Evolutionary conservation across 2,797 vertebrate species (phyloP), one percentile per base, ranked within the genome.

Genomic region (Phylloscopus collybita): DNA sequence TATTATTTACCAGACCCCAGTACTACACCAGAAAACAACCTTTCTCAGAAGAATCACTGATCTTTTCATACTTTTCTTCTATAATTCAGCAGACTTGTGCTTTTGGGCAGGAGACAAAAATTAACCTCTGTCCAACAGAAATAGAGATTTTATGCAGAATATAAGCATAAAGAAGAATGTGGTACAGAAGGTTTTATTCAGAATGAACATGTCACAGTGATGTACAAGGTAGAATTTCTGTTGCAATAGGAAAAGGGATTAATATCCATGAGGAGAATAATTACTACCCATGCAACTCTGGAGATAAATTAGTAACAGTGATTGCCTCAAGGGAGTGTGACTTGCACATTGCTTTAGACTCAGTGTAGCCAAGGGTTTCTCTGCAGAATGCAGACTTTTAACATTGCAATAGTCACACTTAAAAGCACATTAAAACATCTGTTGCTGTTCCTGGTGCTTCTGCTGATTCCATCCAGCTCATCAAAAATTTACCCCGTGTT

Each of bases 221-320:
- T 34, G 27, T 36, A 60, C 18, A 83, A 56, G n/a, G 29, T 19
- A 67, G 36, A 79, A 71, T 75, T 92, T 86, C 59, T 91, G 11
- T 86, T 75, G 17, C 73, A 88, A 72, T 16, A 69, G 54, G 40
- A 84, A 30, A 69, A 75, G 47, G 61, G 38, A 67, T 72, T 79
- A 93, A 89, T 83, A 91, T 40, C 85, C 49, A 42, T 80, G 40
- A 96, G 16, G 5, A 80, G 25, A 73, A 57, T 78, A 94, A 92
- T 85, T 82, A 82, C 40, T 56, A 75, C 25, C 22, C 42, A 50
- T 10, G 1, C 14, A 83, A 10, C 32, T 74, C 69, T 80, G 26
- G 29, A 66, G 42, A 87, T 67, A 82, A 91, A 89, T 83, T 80
- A 90, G 30, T 82, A 71, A 85, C 51, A 73, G 84, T 0, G 2